Base-by-base conservation (phyloP, 2,113 vertebrate species). In the Euleptes europaea region DNA sequence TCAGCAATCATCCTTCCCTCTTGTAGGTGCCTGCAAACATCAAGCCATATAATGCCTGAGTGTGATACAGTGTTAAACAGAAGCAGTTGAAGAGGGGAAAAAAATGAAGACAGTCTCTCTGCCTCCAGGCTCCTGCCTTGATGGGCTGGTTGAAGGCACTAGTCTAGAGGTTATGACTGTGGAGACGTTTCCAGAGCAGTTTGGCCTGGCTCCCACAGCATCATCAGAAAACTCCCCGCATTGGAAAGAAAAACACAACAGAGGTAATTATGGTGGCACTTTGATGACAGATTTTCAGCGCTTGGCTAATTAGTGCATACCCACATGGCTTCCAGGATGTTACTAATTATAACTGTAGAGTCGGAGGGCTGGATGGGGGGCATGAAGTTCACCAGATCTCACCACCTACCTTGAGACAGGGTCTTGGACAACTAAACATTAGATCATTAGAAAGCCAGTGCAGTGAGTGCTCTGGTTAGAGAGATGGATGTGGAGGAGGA, bases 281-380 rank as follows among this genome's bases (percentile, higher is more conserved):
- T 40, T 67, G 44, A 84, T 84, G 82, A 84, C 60, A 67, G 60
- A 15, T 38, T 84, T 51, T 76, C 60, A 76, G 82, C 66, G n/a
- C 65, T 31, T 66, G 33, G 67, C 73, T 84, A 67, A 84, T 84
- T 84, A 76, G 42, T 47, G 14, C 23, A 51, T 40, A 40, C 33
- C 17, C 69, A 69, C 67, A 69, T 17, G 4, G 21, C 44, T 84
- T 76, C 33, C 44, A 51, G 44, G 73, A 76, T 66, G 42, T 15
- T 49, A 38, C 44, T 84, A 84, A 84, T 84, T 84, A 76, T 76
- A 66, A 66, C 13, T 12, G 38, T 67, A 31, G 42, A 35, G 67
- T 31, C 76, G 73, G 51, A 67, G 23, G 44, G 2, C 71, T 65
- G 82, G 12, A 83, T 60, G 28, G 21, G 35, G 49, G 17, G 21